phyloP scores from a whole-genome alignment of 2,888 invertebrate species.

The Bedellia somnulentella region DNA sequence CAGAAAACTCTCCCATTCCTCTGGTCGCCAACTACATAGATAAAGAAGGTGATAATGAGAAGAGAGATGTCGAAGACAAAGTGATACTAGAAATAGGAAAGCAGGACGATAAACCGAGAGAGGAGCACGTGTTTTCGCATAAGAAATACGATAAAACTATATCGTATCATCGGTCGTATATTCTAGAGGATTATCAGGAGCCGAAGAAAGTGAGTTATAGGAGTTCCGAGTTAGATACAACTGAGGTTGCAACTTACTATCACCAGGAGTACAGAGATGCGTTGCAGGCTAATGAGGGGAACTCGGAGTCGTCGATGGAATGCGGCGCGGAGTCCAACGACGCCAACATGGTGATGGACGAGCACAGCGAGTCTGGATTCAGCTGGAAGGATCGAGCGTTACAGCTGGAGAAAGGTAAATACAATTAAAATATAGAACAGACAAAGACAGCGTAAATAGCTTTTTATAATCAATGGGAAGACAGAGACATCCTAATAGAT shows the following conservation, averaged over 20 bases:
- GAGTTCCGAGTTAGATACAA: slow-evolving; percentile 32
- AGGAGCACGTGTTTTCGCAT: slow-evolving; percentile 49
- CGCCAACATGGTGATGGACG: slow-evolving; percentile 22
- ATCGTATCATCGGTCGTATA: slow-evolving; percentile 46
- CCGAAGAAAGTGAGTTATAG: slow-evolving; percentile 33
- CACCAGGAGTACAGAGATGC: slow-evolving; percentile 37
- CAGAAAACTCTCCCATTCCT: slow-evolving; percentile 38
- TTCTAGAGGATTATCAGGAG: slow-evolving; percentile 41
- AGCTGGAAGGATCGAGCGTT: slow-evolving; percentile 64
- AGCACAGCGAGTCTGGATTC: slow-evolving; percentile 22
- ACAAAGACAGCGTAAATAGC: too few species aligned
- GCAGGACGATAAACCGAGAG: slow-evolving; percentile 42
- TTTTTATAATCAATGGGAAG: too few species aligned
- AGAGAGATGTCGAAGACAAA: slow-evolving; percentile 34
- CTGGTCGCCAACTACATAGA: slow-evolving; percentile 39
- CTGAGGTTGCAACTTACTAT: slow-evolving; percentile 26
- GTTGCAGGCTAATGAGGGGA: slow-evolving; percentile 24
- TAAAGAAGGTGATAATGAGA: slow-evolving; percentile 33
- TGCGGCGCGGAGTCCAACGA: slow-evolving; percentile 43
- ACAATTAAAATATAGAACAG: too few species aligned
- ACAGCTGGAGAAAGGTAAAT: slow-evolving; percentile 63
- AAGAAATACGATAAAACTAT: slow-evolving; percentile 56
- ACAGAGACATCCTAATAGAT: too few species aligned
- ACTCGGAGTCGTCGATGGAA: slow-evolving; percentile 42
- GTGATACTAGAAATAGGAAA: slow-evolving; percentile 54